A percentile compares a stretch with the other conserved stretches of the same genome.
These are phyloP conservation scores for Embiotoca jacksoni DNA, from an alignment of 2,113 vertebrate genomes.

Conservation along the genomic window DNA sequence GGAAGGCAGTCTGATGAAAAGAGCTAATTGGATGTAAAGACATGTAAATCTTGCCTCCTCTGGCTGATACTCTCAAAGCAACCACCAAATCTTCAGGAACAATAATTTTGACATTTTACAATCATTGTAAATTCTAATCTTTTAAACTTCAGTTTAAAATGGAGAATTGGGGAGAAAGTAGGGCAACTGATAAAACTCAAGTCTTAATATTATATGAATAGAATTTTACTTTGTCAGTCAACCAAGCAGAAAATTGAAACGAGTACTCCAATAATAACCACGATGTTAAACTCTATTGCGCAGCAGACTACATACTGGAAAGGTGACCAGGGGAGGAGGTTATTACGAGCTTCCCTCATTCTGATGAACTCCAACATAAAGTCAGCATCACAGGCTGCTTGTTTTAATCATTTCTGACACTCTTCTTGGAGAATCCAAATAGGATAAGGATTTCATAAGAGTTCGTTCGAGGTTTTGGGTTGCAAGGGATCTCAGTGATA, in stretches of 20 bases:
- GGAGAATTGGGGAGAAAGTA: background rate
- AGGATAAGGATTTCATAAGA: no score
- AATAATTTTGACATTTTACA: no score
- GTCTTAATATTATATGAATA: slow-evolving; percentile 14
- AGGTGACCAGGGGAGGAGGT: slow-evolving; percentile 1
- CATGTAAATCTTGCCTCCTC: no score
- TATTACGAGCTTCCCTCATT: background rate
- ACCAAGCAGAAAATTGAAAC: slow-evolving; percentile 36
- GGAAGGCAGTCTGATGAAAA: no score
- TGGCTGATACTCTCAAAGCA: no score
- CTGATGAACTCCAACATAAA: slow-evolving; percentile 4
- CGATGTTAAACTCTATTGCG: background rate
- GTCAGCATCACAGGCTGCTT: background rate
- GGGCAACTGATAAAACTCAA: slow-evolving; percentile 9
- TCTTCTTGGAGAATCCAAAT: no score
- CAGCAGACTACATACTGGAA: slow-evolving; percentile 3
- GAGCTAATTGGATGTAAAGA: no score
- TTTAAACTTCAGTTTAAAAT: background rate
- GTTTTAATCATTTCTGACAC: background rate
- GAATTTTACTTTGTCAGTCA: slow-evolving; percentile 14
- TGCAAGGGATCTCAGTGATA: background rate
- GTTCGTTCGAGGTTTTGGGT: background rate
- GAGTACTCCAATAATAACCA: slow-evolving; percentile 16
- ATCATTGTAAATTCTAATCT: no score
- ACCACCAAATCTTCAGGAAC: no score